Evolutionary conservation across 1,140 invertebrate genomes (phyloP).

Genomic region (Drosophila nikananu): DNA sequence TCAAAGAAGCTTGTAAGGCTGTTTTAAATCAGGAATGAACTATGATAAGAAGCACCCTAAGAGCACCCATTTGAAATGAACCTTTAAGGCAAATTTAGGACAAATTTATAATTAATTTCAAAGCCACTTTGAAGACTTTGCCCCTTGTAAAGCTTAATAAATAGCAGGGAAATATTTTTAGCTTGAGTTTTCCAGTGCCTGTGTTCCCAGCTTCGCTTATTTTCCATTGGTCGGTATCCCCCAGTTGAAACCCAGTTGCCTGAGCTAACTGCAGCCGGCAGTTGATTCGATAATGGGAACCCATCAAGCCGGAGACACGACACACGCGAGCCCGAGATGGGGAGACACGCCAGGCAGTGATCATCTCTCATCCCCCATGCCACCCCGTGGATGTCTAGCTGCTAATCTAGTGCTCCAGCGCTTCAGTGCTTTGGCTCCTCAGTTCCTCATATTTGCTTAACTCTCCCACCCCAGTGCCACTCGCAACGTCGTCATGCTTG

Average conservation of each 20-base stretch:
- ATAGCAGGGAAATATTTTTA: background rate
- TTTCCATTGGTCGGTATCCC: background rate
- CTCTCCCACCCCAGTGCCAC: slow-evolving; percentile 14
- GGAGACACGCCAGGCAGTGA: slow-evolving; percentile 1
- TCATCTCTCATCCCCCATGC: background rate
- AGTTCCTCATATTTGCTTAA: background rate
- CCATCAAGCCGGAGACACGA: background rate
- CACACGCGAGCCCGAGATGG: slow-evolving; percentile 10
- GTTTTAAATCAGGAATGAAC: background rate
- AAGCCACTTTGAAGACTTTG: no score
- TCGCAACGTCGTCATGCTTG: slow-evolving; percentile 37
- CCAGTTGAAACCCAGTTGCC: background rate
- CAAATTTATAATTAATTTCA: no score
- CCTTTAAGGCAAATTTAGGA: no score
- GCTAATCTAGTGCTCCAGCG: background rate
- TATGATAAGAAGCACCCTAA: background rate
- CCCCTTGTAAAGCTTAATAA: background rate
- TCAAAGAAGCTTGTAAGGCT: background rate
- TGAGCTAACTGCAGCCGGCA: background rate
- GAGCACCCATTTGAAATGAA: no score
- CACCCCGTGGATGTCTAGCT: background rate
- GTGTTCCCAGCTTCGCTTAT: no score
- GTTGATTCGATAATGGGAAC: slow-evolving; percentile 38
- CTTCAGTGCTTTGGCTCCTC: background rate
- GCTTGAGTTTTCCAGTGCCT: no score